A percentile compares a stretch with the other conserved stretches of the same genome.
Evolutionary conservation across 2,113 vertebrate species (phyloP).

Genomic region (Varanus komodoensis): DNA sequence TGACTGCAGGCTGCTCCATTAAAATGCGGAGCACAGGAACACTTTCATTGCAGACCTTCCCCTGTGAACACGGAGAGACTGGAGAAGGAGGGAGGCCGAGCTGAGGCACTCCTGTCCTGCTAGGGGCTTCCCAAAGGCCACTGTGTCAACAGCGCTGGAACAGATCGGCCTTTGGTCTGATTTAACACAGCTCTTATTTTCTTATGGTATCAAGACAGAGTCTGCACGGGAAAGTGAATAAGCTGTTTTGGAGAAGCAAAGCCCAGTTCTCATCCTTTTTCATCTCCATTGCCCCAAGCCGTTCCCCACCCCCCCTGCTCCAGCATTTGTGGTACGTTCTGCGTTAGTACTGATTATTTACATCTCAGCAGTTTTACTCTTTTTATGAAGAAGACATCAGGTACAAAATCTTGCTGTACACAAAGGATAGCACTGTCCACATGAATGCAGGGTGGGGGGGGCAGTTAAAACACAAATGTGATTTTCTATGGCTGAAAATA

Average conservation of each 20-base stretch:
- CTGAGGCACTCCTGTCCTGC: not conserved
- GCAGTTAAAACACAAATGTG: not conserved
- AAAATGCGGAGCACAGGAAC: no score
- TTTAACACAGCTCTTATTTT: no score
- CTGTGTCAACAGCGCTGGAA: no score
- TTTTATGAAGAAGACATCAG: not conserved
- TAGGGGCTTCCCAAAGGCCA: no score
- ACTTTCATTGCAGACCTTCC: no score
- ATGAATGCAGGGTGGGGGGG: not conserved
- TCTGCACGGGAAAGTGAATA: not conserved
- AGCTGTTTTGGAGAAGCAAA: no score
- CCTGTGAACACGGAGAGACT: no score
- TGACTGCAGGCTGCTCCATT: no score
- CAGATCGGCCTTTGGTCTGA: no score
- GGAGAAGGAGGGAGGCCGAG: not conserved
- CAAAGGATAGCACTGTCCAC: accelerated
- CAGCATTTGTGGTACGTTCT: not conserved
- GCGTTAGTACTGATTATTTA: not conserved
- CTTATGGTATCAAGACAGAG: no score
- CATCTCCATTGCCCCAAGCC: not conserved
- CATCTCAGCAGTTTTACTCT: not conserved
- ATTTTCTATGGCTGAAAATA: not conserved
- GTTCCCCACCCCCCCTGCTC: not conserved
- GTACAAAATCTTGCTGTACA: not conserved
- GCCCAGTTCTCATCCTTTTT: not conserved